A percentile compares a stretch with the other conserved stretches of the same genome.
phyloP scores from a whole-genome alignment of 2,888 invertebrate genomes.

The Cryptophagus acutangulus region DNA sequence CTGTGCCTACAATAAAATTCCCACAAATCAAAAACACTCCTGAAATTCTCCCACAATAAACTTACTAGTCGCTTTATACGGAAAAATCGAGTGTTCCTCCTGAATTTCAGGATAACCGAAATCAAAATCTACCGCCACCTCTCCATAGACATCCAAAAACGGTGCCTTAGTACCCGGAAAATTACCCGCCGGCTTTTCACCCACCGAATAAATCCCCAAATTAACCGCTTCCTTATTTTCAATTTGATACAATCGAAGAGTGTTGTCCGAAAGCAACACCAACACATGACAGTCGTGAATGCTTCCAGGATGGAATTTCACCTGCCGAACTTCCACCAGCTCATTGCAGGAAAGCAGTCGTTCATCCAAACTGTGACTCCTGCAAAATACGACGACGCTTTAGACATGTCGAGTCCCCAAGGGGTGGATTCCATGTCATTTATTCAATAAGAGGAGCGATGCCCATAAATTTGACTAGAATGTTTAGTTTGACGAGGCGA shows the following conservation, averaged over 20 bases:
- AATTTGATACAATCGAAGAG: constrained; percentile 52
- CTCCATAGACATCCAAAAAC: constrained; percentile 60
- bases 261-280: constrained; percentile 80
- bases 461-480: constrained; percentile 4
- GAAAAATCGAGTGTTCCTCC: constrained; percentile 4
- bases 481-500: constrained; percentile 3
- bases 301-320: constrained; percentile 85
- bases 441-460: constrained; percentile 7
- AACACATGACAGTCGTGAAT: constrained; percentile 68
- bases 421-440: constrained; percentile 1
- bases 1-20: too few species aligned
- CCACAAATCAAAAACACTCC: too few species aligned
- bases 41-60: too few species aligned
- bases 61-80: too few species aligned
- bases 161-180: constrained; percentile 42
- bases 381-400: too few species aligned
- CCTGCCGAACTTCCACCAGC: constrained; percentile 67
- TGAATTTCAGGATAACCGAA: constrained; percentile 56
- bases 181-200: constrained; percentile 39
- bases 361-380: constrained; percentile 70
- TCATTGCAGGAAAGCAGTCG: constrained; percentile 63
- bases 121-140: constrained; percentile 83
- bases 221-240: constrained; percentile 32
- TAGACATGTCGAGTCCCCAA: too few species aligned
- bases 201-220: constrained; percentile 37